Base-by-base conservation (phyloP, 2,113 vertebrate species). In the Mirza zaza region DNA sequence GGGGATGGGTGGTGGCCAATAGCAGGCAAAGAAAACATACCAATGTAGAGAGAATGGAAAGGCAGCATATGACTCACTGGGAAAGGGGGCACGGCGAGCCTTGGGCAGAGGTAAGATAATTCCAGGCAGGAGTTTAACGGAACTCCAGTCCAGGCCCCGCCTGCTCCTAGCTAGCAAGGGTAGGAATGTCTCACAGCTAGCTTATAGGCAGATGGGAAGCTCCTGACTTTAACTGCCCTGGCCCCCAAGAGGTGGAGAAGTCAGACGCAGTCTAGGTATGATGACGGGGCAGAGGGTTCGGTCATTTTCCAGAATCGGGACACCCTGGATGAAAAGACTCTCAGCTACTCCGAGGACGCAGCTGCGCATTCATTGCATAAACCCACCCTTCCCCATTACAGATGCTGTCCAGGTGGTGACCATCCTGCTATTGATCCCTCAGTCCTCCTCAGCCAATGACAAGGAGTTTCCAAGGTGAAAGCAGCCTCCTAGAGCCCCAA, bases 391-490 rank as follows among this genome's bases (percentile, higher is more conserved):
- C 52, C 4, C 1, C 34, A 36, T 15, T 3, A 11, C 18, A 34
- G 20, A 15, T 48, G 8, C 12, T 42, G 18, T 6, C 39, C 20
- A 3, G 50, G 36, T 3, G 1, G 55, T 7, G 65, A 84, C 34
- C 13, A 29, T 23, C 42, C 67, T 80, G 94, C 84, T 5, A 18
- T 73, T n/a, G 8, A 50, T 63, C 52, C 34, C 32, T 83, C 76
- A 45, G 5, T 13, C 10, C 15, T 65, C 21, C 57, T 65, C 11
- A 32, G 5, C 15, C 70, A 92, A 52, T 14, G 88, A 71, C 36
- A 75, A 81, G 90, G 73, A 91, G 39, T 83, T 9, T 82, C 12
- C 55, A 91, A 87, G 6, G 87, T 34, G 86, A 92, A 55, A 50
- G 59, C 13, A 93, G 13, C 42, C 45, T 32, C 70, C 39, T 59